phyloP scores from a whole-genome alignment of 2,113 vertebrate genomes.

The Campylomormyrus tamandua region DNA sequence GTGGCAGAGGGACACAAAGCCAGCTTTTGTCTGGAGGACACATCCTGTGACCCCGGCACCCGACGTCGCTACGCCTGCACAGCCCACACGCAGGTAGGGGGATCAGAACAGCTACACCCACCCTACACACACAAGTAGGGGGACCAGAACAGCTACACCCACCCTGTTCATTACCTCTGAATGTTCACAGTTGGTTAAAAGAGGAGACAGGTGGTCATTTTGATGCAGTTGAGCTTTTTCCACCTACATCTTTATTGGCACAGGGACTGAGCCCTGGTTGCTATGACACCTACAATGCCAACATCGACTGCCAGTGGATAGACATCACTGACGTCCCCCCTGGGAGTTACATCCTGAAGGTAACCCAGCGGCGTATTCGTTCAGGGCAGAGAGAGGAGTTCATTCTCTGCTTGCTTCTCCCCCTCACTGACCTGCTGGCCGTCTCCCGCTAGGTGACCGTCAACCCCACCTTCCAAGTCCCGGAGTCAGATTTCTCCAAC shows the following conservation, averaged over 20 bases:
- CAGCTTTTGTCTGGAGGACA: slow-evolving; percentile 78
- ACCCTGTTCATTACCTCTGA: slow-evolving; percentile 28
- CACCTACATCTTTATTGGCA: slow-evolving; percentile 17
- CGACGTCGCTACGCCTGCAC: slow-evolving; percentile 70
- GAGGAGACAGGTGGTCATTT: neutral
- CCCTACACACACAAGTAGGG: slow-evolving; percentile 60
- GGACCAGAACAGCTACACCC: neutral
- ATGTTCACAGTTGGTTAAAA: neutral
- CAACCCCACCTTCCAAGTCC: slow-evolving; percentile 65
- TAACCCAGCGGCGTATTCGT: slow-evolving; percentile 19
- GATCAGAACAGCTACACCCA: slow-evolving; percentile 34
- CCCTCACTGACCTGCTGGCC: neutral
- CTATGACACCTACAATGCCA: slow-evolving; percentile 72
- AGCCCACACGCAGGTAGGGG: slow-evolving; percentile 56
- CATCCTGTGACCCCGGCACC: slow-evolving; percentile 61
- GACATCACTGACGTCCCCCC: slow-evolving; percentile 75
- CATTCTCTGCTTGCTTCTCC: no score
- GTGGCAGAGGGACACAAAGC: slow-evolving; percentile 77
- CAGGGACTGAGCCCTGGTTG: slow-evolving; percentile 75
- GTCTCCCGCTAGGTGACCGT: slow-evolving; percentile 60
- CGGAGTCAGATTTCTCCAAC: slow-evolving; percentile 70
- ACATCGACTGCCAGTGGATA: slow-evolving; percentile 81
- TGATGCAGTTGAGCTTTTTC: neutral
- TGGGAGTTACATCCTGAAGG: slow-evolving; percentile 71
- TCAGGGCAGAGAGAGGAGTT: neutral